phyloP scores from a whole-genome alignment of 1,140 invertebrate genomes.

The Saccostrea glomerata region DNA sequence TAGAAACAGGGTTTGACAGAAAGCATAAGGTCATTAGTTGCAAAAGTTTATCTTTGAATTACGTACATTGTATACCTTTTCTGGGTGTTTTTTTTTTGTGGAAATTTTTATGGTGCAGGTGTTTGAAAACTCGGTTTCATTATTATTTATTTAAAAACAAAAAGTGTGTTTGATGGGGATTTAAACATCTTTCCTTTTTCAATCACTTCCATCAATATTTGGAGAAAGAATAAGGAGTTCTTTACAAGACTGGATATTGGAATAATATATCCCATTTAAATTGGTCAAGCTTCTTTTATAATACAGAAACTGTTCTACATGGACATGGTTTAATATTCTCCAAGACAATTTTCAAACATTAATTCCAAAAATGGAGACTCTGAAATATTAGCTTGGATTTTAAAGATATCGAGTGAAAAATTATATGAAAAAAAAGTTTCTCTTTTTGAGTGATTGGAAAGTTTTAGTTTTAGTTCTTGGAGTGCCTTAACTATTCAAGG shows the following conservation, averaged over 20 bases:
- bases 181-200: background rate
- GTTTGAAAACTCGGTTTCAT: background rate
- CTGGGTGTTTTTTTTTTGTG: no score
- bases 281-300: constrained; percentile 20
- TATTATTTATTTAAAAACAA: background rate
- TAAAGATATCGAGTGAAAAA: background rate
- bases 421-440: background rate
- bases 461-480: background rate
- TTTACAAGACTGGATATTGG: background rate
- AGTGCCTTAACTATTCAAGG: background rate
- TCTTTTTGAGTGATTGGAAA: background rate
- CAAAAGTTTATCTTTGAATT: background rate
- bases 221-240: background rate
- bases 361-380: background rate
- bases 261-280: constrained; percentile 2
- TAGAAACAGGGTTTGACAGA: background rate
- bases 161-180: background rate
- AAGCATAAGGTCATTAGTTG: background rate
- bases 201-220: constrained; percentile 18
- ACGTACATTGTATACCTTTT: no score
- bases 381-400: background rate
- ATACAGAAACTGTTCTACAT: constrained; percentile 1
- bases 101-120: background rate
- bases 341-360: background rate
- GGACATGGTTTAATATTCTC: background rate